These are phyloP conservation scores for Saxicola maurus DNA, from an alignment of 2,797 vertebrate species.

Conservation along the genomic window DNA sequence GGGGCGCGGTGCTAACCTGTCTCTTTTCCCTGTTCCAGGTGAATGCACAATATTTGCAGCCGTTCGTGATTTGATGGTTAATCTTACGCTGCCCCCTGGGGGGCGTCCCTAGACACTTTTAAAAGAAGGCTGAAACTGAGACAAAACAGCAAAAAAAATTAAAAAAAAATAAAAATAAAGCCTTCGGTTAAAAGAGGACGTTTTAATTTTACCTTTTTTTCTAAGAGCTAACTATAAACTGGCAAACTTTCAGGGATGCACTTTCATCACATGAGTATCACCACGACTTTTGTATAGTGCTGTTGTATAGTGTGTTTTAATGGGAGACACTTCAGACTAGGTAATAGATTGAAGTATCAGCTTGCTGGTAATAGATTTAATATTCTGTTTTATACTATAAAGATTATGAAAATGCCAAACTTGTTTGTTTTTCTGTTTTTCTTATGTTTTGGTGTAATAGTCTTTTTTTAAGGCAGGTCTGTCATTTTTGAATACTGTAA, in stretches of 20 bases:
- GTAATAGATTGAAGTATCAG: slow-evolving; percentile 70
- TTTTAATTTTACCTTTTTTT: slow-evolving; percentile 59
- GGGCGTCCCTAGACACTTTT: slow-evolving; percentile 87
- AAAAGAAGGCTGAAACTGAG: slow-evolving; percentile 76
- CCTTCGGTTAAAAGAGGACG: slow-evolving; percentile 75
- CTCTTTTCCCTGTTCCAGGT: slow-evolving; percentile 82
- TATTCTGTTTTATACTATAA: slow-evolving; percentile 87
- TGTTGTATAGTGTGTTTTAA: slow-evolving; percentile 94
- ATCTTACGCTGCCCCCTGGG: slow-evolving; percentile 89
- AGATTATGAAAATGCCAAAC: slow-evolving; percentile 84
- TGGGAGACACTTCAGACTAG: slow-evolving; percentile 74
- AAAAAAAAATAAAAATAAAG: slow-evolving; percentile 41
- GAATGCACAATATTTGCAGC: slow-evolving; percentile 99
- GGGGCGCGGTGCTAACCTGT: slow-evolving; percentile 69
- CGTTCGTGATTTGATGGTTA: slow-evolving; percentile 98
- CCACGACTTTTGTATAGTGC: slow-evolving; percentile 87
- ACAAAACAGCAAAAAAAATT: slow-evolving; percentile 65
- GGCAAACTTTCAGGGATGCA: slow-evolving; percentile 88
- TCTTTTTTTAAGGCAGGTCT: slow-evolving; percentile 83
- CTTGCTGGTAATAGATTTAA: slow-evolving; percentile 79
- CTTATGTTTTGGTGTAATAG: slow-evolving; percentile 80
- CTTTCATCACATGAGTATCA: slow-evolving; percentile 85
- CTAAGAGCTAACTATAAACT: slow-evolving; percentile 80
- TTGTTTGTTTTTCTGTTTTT: slow-evolving; percentile 85
- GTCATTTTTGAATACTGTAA: slow-evolving; percentile 92